phyloP scores from a whole-genome alignment of 1,140 invertebrate species.

The Drosophila leontia region DNA sequence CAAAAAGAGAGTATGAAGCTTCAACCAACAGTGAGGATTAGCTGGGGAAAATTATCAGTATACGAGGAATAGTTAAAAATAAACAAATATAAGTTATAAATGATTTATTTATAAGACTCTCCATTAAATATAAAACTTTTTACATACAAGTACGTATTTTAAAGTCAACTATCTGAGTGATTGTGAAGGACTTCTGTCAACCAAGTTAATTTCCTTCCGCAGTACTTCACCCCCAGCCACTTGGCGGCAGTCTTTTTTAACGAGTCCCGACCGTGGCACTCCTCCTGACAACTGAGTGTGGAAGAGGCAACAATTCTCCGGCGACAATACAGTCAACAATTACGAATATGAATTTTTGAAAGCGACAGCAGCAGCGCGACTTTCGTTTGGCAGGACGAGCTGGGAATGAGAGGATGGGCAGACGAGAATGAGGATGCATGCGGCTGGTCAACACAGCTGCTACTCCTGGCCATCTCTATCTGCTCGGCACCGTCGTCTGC shows the following conservation, averaged over 20 bases:
- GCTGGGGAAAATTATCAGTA: neutral
- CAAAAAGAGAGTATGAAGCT: constrained; percentile 32
- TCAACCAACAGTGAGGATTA: constrained; percentile 37
- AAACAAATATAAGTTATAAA: no score
- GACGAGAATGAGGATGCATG: neutral
- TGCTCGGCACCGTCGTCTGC: neutral
- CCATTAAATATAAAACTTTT: no score
- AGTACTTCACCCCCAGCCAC: constrained; percentile 17
- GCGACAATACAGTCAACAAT: constrained; percentile 83
- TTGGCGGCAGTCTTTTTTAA: constrained; percentile 39
- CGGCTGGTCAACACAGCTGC: constrained; percentile 51
- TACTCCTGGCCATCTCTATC: constrained; percentile 32
- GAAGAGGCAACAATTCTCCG: constrained; percentile 56
- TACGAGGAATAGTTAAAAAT: neutral
- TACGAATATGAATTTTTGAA: constrained; percentile 84
- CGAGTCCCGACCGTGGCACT: constrained; percentile 50
- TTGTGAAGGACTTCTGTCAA: neutral
- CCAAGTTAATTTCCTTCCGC: constrained; percentile 22
- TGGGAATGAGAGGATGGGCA: neutral
- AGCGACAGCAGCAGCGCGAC: constrained; percentile 70
- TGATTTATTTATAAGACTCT: no score
- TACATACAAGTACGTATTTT: neutral
- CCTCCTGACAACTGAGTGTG: constrained; percentile 31
- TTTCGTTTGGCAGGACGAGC: constrained; percentile 32
- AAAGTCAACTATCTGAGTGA: neutral